Conservation (phyloP, 2,888 invertebrate genomes). For the Hymenopus coronatus region DNA sequence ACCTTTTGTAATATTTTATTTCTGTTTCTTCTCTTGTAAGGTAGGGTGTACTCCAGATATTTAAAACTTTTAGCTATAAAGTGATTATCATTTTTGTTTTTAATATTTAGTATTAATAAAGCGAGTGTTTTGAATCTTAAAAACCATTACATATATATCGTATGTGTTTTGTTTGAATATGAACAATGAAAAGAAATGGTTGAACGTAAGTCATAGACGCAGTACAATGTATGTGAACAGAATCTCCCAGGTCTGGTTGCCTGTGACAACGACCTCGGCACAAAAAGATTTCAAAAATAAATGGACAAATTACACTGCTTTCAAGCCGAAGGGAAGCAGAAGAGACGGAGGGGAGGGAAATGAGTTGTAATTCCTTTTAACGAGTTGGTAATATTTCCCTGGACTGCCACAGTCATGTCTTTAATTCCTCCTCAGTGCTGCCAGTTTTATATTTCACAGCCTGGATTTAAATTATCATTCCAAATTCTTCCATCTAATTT, state of each 20-base stretch:
- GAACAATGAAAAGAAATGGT: too few species aligned
- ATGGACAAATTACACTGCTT: background rate
- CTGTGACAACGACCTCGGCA: background rate
- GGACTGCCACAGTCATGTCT: background rate
- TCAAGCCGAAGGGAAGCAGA: background rate
- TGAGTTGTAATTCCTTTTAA: background rate
- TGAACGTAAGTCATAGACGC: too few species aligned
- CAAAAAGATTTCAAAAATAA: background rate
- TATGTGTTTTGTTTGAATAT: too few species aligned
- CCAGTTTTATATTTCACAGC: conserved; percentile 1
- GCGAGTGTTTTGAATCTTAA: too few species aligned
- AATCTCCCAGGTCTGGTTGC: background rate
- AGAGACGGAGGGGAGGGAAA: background rate
- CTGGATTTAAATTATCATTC: background rate
- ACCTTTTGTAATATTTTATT: too few species aligned
- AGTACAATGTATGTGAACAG: background rate
- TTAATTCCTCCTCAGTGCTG: background rate
- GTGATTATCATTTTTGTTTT: too few species aligned
- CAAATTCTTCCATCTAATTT: background rate
- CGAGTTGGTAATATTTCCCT: background rate
- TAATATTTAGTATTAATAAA: too few species aligned
- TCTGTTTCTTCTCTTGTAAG: too few species aligned
- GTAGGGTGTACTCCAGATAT: too few species aligned
- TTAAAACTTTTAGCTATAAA: too few species aligned
- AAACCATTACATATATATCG: too few species aligned